Evolutionary conservation across 2,888 invertebrate genomes (phyloP).

Genomic region (Schizaphis graminum): DNA sequence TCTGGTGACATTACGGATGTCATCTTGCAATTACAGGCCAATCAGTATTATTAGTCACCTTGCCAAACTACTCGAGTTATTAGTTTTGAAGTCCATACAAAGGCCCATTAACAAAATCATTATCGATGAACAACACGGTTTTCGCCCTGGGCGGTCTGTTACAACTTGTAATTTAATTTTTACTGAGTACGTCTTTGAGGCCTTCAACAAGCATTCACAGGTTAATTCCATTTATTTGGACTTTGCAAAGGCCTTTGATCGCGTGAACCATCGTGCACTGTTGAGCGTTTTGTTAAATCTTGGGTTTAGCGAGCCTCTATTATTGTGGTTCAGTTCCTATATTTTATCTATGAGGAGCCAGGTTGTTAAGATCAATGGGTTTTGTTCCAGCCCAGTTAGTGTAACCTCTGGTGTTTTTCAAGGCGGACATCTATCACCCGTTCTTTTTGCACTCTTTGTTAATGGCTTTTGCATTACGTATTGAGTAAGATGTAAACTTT

Average conservation of each 20-base stretch:
- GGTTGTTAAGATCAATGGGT: not conserved
- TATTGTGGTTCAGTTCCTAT: not conserved
- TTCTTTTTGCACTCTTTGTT: not conserved
- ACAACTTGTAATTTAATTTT: conserved; percentile 12
- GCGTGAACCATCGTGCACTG: not conserved
- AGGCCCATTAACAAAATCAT: not conserved
- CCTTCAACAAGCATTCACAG: not conserved
- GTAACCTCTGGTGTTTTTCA: not conserved
- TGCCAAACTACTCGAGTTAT: not conserved
- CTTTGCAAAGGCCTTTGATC: not conserved
- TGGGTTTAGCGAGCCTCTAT: not conserved
- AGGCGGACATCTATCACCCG: not conserved
- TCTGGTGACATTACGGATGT: too few species aligned
- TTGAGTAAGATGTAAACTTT: too few species aligned
- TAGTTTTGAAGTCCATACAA: conserved; percentile 5
- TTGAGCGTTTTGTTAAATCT: not conserved
- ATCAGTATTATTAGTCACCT: not conserved
- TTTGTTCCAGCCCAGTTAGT: not conserved
- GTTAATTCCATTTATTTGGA: conserved; percentile 21
- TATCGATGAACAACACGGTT: not conserved
- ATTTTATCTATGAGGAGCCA: not conserved
- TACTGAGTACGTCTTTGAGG: conserved; percentile 5
- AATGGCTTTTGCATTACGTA: not conserved
- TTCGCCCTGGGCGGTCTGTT: not conserved
- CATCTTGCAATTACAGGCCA: too few species aligned